phyloP scores from a whole-genome alignment of 2,888 invertebrate genomes.

The Drosophila buzzatii region DNA sequence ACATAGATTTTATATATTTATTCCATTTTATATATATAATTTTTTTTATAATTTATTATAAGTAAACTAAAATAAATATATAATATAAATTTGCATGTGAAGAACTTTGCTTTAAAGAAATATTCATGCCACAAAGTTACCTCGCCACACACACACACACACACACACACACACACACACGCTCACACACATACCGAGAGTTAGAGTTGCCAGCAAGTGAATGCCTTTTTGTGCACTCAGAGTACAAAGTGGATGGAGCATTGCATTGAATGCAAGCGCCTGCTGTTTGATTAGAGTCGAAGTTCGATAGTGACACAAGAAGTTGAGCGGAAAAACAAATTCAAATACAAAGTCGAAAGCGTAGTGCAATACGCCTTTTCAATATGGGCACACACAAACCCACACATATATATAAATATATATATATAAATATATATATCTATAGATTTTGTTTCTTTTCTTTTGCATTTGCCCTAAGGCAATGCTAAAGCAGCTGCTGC shows the following conservation, averaged over 20 bases:
- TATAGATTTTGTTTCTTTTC: slow-evolving; percentile 3
- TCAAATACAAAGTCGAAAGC: slow-evolving; percentile 20
- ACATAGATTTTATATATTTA: no score
- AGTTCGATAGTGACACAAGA: slow-evolving; percentile 11
- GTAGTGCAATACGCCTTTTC: slow-evolving; percentile 36
- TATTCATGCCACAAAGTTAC: slow-evolving; percentile 12
- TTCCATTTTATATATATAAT: no score
- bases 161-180: no score
- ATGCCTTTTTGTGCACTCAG: slow-evolving; percentile 8
- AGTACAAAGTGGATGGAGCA: neutral
- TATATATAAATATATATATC: neutral
- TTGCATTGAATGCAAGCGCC: slow-evolving; percentile 21
- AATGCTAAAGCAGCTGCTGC: slow-evolving; percentile 47
- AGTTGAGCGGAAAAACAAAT: slow-evolving; percentile 25
- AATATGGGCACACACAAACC: neutral
- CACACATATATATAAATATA: neutral
- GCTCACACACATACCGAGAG: neutral
- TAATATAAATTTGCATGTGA: neutral
- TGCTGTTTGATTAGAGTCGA: slow-evolving; percentile 18
- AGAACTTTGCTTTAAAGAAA: slow-evolving; percentile 8
- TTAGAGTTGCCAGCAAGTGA: slow-evolving; percentile 1
- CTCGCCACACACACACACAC: neutral
- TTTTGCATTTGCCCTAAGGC: slow-evolving; percentile 26
- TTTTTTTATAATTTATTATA: no score
- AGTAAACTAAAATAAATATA: neutral